These are phyloP conservation scores for Pelmatolapia mariae DNA, from an alignment of 2,113 vertebrate species.

Conservation along the genomic window DNA sequence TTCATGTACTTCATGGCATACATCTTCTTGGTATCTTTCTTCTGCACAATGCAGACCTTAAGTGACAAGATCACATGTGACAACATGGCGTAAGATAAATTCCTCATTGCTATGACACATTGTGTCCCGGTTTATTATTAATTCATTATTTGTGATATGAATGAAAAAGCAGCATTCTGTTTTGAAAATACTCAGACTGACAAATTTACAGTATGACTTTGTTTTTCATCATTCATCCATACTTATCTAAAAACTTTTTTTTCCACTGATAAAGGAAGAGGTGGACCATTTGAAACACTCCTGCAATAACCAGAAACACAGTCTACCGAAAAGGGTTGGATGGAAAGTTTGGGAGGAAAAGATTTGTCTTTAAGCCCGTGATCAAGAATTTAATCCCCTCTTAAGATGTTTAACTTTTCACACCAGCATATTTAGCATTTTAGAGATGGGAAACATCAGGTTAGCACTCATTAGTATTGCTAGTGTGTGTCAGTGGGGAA, in stretches of 20 bases:
- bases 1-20: constrained; percentile 99
- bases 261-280: neutral
- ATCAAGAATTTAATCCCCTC: neutral
- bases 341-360: neutral
- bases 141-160: neutral
- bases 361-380: neutral
- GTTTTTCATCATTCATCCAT: neutral
- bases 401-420: neutral
- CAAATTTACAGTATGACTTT: neutral
- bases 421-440: neutral
- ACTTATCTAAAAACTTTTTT: neutral
- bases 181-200: neutral
- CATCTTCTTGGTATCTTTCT: constrained; percentile 98
- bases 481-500: neutral
- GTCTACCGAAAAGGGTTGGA: neutral
- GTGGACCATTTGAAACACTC: neutral
- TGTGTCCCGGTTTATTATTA: neutral
- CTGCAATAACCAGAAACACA: neutral
- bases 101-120: neutral
- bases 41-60: constrained; percentile 94
- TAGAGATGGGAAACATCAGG: neutral
- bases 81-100: neutral
- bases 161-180: neutral
- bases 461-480: neutral
- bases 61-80: constrained; percentile 27